phyloP scores from a whole-genome alignment of 2,888 invertebrate species.

The Margaritifera margaritifera region DNA sequence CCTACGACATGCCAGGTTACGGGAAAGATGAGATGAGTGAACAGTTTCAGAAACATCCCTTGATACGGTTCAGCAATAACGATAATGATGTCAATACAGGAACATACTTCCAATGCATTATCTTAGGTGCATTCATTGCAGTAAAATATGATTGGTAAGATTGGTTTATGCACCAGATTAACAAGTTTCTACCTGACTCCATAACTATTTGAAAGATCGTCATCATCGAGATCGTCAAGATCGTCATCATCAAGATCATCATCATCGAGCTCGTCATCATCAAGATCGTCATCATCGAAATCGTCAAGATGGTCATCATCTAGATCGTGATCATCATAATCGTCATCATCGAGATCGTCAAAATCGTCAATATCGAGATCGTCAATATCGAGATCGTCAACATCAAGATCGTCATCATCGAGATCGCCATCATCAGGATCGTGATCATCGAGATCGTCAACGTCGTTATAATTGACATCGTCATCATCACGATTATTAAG shows the following conservation, averaged over 20 bases:
- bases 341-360: constrained; percentile 8
- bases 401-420: constrained; percentile 8
- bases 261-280: constrained; percentile 7
- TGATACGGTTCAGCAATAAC: too few relatives aligned
- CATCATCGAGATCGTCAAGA: too few relatives aligned
- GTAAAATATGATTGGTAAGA: too few relatives aligned
- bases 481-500: constrained; percentile 12
- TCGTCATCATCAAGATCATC: constrained; percentile 7
- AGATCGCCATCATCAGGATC: constrained; percentile 7
- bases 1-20: too few relatives aligned
- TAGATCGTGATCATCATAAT: constrained; percentile 6
- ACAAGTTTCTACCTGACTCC: too few relatives aligned
- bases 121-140: too few relatives aligned
- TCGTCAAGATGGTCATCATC: constrained; percentile 9
- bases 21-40: too few relatives aligned
- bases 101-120: too few relatives aligned
- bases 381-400: constrained; percentile 3
- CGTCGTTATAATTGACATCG: constrained; percentile 5
- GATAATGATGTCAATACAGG: too few relatives aligned
- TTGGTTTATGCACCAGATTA: too few relatives aligned
- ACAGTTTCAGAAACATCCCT: too few relatives aligned
- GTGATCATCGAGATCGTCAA: constrained; percentile 6
- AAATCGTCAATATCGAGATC: constrained; percentile 5
- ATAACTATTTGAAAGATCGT: too few relatives aligned
- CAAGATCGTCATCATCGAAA: constrained; percentile 4